phyloP scores from a whole-genome alignment of 2,888 invertebrate species.

The Scaeva pyrastri region DNA sequence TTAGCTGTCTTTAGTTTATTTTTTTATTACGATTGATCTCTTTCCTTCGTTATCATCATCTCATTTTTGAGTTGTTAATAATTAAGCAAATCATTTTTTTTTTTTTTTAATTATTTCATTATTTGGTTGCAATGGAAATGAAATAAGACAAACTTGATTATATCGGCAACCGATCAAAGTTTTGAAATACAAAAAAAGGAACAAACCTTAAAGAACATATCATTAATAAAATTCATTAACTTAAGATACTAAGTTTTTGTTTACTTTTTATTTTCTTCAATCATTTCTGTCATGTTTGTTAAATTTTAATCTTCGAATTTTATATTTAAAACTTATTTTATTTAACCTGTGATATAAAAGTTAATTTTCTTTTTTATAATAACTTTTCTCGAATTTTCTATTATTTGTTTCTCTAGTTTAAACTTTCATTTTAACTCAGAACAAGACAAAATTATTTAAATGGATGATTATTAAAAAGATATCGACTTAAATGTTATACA shows the following conservation, averaged over 20 bases:
- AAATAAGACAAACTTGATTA: not conserved
- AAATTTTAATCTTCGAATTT: not conserved
- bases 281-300: not conserved
- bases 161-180: conserved; percentile 24
- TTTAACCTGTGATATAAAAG: conserved; percentile 73
- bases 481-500: conserved; percentile 64
- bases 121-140: not conserved
- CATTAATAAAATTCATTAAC: conserved; percentile 60
- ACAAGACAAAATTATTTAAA: conserved; percentile 58
- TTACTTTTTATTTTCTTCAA: not conserved
- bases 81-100: not conserved
- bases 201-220: conserved; percentile 65
- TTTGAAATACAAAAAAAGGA: conserved; percentile 18
- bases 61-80: not conserved
- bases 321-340: conserved; percentile 46
- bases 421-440: conserved; percentile 50
- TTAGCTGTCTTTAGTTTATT: conserved; percentile 28
- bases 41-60: no score
- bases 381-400: not conserved
- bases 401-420: not conserved
- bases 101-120: not conserved
- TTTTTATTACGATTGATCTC: not conserved
- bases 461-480: conserved; percentile 41
- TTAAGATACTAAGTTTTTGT: conserved; percentile 57
- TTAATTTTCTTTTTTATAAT: conserved; percentile 28